Evolutionary conservation across 2,797 vertebrate species (phyloP), one percentile per base, ranked within the genome.

Genomic region (Toxotes lorentzi): DNA sequence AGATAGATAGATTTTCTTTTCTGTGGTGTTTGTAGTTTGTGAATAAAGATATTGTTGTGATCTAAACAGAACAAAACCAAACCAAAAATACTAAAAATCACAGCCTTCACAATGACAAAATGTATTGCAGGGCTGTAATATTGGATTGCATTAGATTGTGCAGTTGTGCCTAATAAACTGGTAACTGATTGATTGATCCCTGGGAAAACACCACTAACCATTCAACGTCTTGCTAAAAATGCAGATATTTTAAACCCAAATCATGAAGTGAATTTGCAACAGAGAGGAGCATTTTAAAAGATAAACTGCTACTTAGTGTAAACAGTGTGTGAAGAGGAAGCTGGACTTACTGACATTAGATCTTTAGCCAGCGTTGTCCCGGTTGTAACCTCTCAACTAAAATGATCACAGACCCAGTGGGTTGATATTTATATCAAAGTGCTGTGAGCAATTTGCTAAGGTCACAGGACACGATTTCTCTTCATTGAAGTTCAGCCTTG

Each of bases 391-490:
- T 75, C 38, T 74, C 6, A 4, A 70, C 80, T 60, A 40, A 81
- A 78, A 40, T 68, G 54, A 80, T 78, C 67, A 73, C 73, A 70
- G 48, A 40, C 17, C 7, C 35, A 23, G 43, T 4, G 34, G 17
- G 12, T 35, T 78, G 77, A 81, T 86, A 59, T 77, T 30, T 30
- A 79, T 72, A 79, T 89, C 68, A 73, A 68, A 84, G 64, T 48
- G 60, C 79, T 76, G 61, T 72, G 53, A 70, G 71, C 41, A 73
- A 61, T 81, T 88, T 76, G 68, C 73, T 83, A 64, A 90, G 57
- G 71, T 86, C 76, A 84, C 61, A 69, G 54, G 74, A 65, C 41
- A 23, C n/a, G 62, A 79, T 74, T 82, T 84, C 32, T 64, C 13
- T 59, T 81, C 58, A 66, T 13, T 70, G 69, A 82, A 64, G 47